Evolutionary conservation across 1,140 invertebrate genomes (phyloP).

Genomic region (Lineus longissimus): DNA sequence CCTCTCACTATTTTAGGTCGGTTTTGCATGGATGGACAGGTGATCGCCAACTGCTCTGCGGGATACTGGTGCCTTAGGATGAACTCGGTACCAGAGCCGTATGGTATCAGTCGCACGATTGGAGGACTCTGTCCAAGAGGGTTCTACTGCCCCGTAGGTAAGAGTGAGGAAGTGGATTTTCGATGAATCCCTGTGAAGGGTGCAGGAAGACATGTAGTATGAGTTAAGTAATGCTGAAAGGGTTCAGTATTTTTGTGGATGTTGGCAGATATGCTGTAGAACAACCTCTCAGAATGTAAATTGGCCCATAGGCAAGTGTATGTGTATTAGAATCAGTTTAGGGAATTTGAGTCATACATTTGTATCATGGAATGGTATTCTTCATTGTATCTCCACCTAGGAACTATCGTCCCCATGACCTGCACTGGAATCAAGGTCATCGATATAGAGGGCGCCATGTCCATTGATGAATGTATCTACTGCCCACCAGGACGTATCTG

Average conservation of each 20-base stretch:
- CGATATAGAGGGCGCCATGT: conserved; percentile 36
- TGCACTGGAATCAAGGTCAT: conserved; percentile 38
- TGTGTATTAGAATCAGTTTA: too few relatives aligned
- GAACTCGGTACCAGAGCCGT: conserved; percentile 32
- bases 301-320: too few relatives aligned
- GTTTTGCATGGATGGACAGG: conserved; percentile 42
- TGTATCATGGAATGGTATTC: too few relatives aligned
- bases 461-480: conserved; percentile 31
- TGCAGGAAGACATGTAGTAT: too few relatives aligned
- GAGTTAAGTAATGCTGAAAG: too few relatives aligned
- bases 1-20: conserved; percentile 39
- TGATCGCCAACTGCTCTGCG: conserved; percentile 40
- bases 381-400: conserved; percentile 13
- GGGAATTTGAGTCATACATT: too few relatives aligned
- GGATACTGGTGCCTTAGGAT: conserved; percentile 37
- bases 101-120: conserved; percentile 22
- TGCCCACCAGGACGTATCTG: conserved; percentile 46
- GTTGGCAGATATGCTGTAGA: too few relatives aligned
- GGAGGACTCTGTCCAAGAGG: conserved; percentile 44
- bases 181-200: too few relatives aligned
- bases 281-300: too few relatives aligned
- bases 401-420: conserved; percentile 21
- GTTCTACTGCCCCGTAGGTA: conserved; percentile 35
- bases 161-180: too few relatives aligned
- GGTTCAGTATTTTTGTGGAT: too few relatives aligned